Conservation (phyloP, 2,797 vertebrate species). For the Zonotrichia albicollis region DNA sequence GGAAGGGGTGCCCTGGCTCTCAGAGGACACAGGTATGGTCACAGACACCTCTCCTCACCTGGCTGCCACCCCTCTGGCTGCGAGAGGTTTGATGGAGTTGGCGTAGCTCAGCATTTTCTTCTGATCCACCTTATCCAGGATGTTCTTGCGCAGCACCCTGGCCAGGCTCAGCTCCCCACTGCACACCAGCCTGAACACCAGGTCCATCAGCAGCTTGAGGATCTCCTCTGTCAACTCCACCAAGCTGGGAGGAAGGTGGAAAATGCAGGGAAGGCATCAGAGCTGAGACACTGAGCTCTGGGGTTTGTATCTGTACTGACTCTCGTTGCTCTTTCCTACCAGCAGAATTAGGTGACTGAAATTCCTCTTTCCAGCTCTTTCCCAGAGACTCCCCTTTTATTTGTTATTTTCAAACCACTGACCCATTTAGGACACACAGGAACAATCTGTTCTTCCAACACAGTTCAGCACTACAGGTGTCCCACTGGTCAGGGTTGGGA, state of each 20-base stretch:
- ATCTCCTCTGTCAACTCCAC: constrained; percentile 98
- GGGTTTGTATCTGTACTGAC: background rate
- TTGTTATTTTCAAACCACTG: background rate
- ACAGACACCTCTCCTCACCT: constrained; percentile 74
- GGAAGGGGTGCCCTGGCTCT: background rate
- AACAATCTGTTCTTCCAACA: background rate
- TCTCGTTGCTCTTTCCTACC: background rate
- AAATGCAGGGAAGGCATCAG: background rate
- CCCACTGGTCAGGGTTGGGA: fast-evolving
- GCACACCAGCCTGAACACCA: constrained; percentile 94
- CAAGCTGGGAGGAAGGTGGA: constrained; percentile 74
- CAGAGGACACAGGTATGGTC: background rate
- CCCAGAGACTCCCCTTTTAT: background rate
- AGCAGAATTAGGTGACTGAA: background rate
- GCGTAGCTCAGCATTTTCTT: constrained; percentile 90
- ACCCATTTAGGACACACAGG: background rate
- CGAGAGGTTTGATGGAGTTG: constrained; percentile 91
- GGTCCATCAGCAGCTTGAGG: constrained; percentile 94
- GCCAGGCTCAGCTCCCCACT: constrained; percentile 95
- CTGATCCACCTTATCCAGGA: constrained; percentile 96
- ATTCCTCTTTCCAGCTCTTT: background rate
- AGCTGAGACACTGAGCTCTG: background rate
- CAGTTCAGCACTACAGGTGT: background rate
- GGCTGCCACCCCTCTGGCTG: constrained; percentile 92
- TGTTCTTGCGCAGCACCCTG: constrained; percentile 94